Percentiles rank a stretch among this genome's conserved stretches.
Conservation (phyloP, 2,888 invertebrate species). For the Drosophila limbata region DNA sequence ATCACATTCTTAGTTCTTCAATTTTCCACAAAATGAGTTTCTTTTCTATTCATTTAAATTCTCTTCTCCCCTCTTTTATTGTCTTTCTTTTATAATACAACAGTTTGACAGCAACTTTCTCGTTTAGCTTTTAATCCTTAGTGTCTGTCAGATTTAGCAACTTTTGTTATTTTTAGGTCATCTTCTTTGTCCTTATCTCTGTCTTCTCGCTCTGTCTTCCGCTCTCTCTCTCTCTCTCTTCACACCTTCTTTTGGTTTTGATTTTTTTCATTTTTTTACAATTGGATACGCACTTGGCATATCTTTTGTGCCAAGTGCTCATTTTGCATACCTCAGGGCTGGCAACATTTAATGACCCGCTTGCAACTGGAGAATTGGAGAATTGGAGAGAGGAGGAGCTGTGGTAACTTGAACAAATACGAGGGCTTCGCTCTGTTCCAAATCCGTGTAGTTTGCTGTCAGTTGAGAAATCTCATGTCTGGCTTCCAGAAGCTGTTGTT, state of each 20-base stretch:
- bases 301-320: slow-evolving; percentile 26
- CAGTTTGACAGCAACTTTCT: slow-evolving; percentile 23
- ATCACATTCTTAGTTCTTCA: background rate
- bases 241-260: slow-evolving; percentile 5
- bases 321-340: slow-evolving; percentile 39
- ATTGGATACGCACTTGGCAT: slow-evolving; percentile 48
- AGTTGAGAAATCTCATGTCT: slow-evolving; percentile 32
- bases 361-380: background rate
- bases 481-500: slow-evolving; percentile 20
- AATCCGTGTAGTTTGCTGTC: slow-evolving; percentile 43
- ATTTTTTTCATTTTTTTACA: slow-evolving; percentile 9
- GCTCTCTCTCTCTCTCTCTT: slow-evolving; percentile 5
- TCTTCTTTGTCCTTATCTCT: slow-evolving; percentile 27
- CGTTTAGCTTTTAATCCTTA: slow-evolving; percentile 22
- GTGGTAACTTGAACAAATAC: slow-evolving; percentile 32
- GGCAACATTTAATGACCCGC: slow-evolving; percentile 41
- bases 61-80: too few relatives aligned
- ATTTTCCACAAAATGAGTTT: slow-evolving; percentile 4
- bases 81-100: slow-evolving; percentile 6
- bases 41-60: background rate
- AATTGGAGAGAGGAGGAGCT: slow-evolving; percentile 1
- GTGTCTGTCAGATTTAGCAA: slow-evolving; percentile 15
- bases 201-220: slow-evolving; percentile 6
- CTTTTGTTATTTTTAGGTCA: slow-evolving; percentile 39
- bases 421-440: slow-evolving; percentile 18